Evolutionary conservation across 2,888 invertebrate species (phyloP).

Genomic region (Drosophila meridionalis): DNA sequence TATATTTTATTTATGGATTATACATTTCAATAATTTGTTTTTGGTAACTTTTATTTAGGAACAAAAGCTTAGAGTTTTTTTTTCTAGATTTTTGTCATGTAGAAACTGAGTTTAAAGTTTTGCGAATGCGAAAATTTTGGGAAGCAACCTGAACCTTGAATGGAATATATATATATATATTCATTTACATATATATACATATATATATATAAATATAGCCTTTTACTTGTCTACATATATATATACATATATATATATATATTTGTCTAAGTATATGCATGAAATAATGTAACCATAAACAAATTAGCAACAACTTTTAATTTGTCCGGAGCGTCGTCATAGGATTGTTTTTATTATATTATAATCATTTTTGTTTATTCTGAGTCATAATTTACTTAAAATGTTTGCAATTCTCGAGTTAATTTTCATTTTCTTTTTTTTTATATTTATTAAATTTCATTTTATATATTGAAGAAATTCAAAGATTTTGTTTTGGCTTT

Average conservation of each 20-base stretch:
- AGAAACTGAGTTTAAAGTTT: constrained; percentile 78
- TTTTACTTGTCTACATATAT: constrained; percentile 24
- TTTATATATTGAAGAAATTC: constrained; percentile 24
- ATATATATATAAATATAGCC: constrained; percentile 42
- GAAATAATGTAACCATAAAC: constrained; percentile 83
- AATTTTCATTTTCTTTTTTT: constrained; percentile 45
- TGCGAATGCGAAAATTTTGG: constrained; percentile 66
- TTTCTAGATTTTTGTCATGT: constrained; percentile 31
- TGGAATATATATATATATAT: constrained; percentile 47
- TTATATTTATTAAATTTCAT: constrained; percentile 55
- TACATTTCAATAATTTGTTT: constrained; percentile 55
- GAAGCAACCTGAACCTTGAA: constrained; percentile 58
- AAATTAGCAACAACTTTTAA: constrained; percentile 78
- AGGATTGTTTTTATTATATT: constrained; percentile 32
- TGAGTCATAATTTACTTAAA: constrained; percentile 60
- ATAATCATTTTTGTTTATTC: constrained; percentile 60
- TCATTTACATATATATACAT: constrained; percentile 39
- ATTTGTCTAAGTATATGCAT: constrained; percentile 66
- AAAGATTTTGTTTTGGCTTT: constrained; percentile 42
- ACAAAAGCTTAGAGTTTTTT: constrained; percentile 64
- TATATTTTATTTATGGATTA: constrained; percentile 44
- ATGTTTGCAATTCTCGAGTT: constrained; percentile 53
- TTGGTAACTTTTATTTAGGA: constrained; percentile 56
- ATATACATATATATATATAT: constrained; percentile 53
- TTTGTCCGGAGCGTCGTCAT: constrained; percentile 76